A percentile compares a stretch with the other conserved stretches of the same genome.
Evolutionary conservation across 2,797 vertebrate species (phyloP).

Genomic region (Dendrocincla fuliginosa): DNA sequence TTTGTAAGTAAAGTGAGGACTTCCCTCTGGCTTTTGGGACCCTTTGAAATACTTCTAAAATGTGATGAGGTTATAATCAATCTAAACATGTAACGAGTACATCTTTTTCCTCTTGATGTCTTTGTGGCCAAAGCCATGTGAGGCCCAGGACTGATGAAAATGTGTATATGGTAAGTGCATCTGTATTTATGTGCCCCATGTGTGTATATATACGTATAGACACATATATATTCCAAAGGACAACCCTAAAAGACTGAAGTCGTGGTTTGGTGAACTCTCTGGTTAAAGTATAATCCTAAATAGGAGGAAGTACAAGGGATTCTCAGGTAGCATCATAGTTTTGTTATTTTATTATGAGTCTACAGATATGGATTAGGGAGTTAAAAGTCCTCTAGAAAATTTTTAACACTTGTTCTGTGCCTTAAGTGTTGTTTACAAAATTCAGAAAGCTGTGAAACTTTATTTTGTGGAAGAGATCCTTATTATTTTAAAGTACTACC

Average conservation of each 20-base stretch:
- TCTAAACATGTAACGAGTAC: neutral
- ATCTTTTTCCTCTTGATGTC: neutral
- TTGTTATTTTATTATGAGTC: conserved; percentile 59
- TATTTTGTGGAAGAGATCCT: conserved; percentile 5
- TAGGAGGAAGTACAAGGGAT: neutral
- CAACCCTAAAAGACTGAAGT: neutral
- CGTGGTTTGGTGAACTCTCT: neutral
- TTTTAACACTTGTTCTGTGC: conserved; percentile 14
- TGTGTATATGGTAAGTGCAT: neutral
- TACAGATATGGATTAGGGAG: conserved; percentile 37
- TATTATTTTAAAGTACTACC: conserved; percentile 20
- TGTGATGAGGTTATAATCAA: neutral
- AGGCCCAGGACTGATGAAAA: neutral
- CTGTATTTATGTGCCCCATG: neutral
- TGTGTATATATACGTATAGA: neutral
- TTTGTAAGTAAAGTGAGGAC: neutral
- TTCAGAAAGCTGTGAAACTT: neutral
- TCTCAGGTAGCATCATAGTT: neutral
- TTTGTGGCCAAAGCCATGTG: neutral
- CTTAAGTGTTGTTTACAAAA: conserved; percentile 21
- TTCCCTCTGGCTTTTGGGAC: neutral
- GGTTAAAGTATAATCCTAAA: neutral
- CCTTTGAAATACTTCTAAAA: neutral
- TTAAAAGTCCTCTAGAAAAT: conserved; percentile 49
- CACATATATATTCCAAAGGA: accelerated